These are phyloP conservation scores for Dendronephthya gigantea DNA, from an alignment of 64 coral and sea anemone genomes.

Conservation along the genomic window DNA sequence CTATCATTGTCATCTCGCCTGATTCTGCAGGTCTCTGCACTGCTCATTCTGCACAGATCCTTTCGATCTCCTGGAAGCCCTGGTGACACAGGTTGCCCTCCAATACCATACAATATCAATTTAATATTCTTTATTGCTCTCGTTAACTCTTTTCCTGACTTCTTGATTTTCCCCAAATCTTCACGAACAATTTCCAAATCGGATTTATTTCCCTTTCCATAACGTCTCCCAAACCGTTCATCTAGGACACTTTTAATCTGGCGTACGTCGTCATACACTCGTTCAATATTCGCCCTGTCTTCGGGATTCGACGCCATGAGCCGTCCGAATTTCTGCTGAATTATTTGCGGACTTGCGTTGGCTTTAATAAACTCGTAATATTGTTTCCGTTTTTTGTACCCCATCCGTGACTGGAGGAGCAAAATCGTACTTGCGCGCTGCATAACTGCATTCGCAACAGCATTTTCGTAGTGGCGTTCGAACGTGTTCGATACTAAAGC, in stretches of 20 bases:
- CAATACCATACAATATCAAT: not conserved
- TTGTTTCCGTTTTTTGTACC: not conserved
- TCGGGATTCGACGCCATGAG: not conserved
- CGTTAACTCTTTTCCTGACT: not conserved
- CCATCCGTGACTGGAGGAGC: not conserved
- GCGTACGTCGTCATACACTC: not conserved
- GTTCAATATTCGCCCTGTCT: not conserved
- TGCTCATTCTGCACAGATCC: not conserved
- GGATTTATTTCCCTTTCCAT: not conserved
- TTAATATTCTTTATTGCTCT: not conserved
- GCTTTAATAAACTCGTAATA: not conserved
- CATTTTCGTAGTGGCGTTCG: not conserved
- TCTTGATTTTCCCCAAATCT: not conserved
- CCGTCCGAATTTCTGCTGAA: not conserved
- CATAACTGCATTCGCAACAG: conserved; percentile 2
- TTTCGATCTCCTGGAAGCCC: not conserved
- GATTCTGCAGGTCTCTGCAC: not conserved
- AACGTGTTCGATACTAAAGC: conserved; percentile 2
- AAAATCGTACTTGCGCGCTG: not conserved
- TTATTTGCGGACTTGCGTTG: not conserved
- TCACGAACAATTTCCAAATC: not conserved
- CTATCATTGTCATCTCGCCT: not conserved
- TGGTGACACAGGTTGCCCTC: not conserved
- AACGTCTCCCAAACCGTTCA: conserved; percentile 8
- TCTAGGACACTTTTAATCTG: not conserved